These are phyloP conservation scores for Pampus argenteus DNA, from an alignment of 2,797 vertebrate genomes.

Conservation along the genomic window DNA sequence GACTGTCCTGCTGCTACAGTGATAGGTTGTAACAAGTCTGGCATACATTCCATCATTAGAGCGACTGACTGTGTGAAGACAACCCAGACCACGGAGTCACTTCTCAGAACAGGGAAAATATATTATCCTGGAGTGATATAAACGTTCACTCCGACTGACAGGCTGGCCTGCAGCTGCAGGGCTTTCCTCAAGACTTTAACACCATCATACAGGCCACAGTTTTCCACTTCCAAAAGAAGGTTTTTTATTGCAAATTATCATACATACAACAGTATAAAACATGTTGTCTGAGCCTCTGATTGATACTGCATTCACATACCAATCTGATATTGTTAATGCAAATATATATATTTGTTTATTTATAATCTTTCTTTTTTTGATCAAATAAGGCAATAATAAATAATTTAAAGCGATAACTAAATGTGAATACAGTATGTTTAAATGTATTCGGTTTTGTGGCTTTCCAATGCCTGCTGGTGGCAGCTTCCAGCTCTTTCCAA, in stretches of 20 bases:
- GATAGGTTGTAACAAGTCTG: slow-evolving; percentile 12
- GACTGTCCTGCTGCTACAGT: slow-evolving; percentile 1
- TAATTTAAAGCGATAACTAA: not conserved
- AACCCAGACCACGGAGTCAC: slow-evolving; percentile 1
- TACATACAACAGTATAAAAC: not conserved
- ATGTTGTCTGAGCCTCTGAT: not conserved
- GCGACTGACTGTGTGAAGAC: not conserved
- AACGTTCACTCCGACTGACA: not conserved
- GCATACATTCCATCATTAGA: slow-evolving; percentile 17
- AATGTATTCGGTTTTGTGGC: too few relatives aligned
- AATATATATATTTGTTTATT: too few relatives aligned
- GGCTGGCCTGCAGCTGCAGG: slow-evolving; percentile 4
- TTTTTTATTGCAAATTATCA: not conserved
- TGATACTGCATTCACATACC: not conserved
- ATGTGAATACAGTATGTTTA: not conserved
- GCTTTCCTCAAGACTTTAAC: not conserved
- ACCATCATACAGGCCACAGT: too few relatives aligned
- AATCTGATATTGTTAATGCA: not conserved
- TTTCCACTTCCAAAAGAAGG: not conserved
- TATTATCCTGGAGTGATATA: not conserved
- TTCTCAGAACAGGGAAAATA: not conserved
- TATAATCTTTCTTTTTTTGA: not conserved
- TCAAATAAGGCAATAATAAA: not conserved
- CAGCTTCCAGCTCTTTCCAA: slow-evolving; percentile 42
- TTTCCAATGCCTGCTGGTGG: slow-evolving; percentile 23